Conservation (phyloP, 37 sponge, comb jelly and placozoan species). For the Ephydatia muelleri region DNA sequence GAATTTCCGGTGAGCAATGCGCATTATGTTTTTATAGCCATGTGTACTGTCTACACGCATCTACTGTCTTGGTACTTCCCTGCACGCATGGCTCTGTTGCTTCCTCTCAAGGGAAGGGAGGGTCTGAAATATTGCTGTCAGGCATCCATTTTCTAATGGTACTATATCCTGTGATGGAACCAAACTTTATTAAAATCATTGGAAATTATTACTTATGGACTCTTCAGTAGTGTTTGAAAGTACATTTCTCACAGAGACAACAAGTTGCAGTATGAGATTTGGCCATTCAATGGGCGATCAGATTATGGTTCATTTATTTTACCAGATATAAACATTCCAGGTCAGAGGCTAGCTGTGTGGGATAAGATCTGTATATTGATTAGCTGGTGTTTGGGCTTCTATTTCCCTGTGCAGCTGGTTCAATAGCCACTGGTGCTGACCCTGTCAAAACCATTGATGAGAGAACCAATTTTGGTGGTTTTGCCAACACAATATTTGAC, state of each 20-base stretch:
- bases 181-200: not conserved
- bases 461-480: conserved; percentile 51
- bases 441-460: conserved; percentile 65
- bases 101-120: no score
- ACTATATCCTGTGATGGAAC: not conserved
- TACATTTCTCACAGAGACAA: conserved; percentile 7
- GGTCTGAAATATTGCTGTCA: no score
- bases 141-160: no score
- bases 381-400: not conserved
- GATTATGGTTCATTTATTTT: conserved; percentile 89
- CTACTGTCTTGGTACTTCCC: no score
- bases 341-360: conserved; percentile 11
- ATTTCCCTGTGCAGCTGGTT: conserved; percentile 70
- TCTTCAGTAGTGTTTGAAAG: not conserved
- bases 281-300: conserved; percentile 77
- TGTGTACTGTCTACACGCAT: no score
- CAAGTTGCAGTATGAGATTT: conserved; percentile 32
- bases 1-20: conserved; percentile 56
- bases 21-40: not conserved
- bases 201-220: not conserved
- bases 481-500: conserved; percentile 74
- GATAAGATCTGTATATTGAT: not conserved
- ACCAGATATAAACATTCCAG: conserved; percentile 61
- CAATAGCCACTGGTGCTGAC: conserved; percentile 77
- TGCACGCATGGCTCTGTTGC: no score